Evolutionary conservation across 1,140 invertebrate genomes (phyloP).

Genomic region (Cecropterus lyciades): DNA sequence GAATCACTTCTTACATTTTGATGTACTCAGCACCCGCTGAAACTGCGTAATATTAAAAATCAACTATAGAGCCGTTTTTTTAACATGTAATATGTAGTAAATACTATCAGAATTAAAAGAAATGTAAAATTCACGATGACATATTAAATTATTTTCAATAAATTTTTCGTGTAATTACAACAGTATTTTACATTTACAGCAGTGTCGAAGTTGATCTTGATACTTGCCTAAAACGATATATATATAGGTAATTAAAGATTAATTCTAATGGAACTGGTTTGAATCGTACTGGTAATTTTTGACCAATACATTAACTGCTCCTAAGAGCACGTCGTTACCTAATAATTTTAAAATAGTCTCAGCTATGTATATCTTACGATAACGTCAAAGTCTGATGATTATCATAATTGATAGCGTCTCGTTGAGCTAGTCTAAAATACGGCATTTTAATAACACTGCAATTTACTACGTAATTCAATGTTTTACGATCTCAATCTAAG

Average conservation of each 20-base stretch:
- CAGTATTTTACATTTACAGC: no score
- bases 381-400: slow-evolving; percentile 19
- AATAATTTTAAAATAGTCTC: slow-evolving; percentile 8
- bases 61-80: no score
- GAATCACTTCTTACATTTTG: no score
- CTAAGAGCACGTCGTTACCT: slow-evolving; percentile 1
- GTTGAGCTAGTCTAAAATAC: slow-evolving; percentile 14
- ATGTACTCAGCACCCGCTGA: not conserved
- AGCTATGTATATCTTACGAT: slow-evolving; percentile 16
- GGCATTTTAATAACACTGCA: slow-evolving; percentile 9
- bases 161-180: no score
- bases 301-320: slow-evolving; percentile 5
- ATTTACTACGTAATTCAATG: slow-evolving; percentile 7
- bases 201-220: no score
- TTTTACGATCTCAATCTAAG: not conserved
- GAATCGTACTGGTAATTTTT: slow-evolving; percentile 2
- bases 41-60: no score
- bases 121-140: no score
- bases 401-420: slow-evolving; percentile 20
- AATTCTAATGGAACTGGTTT: slow-evolving; percentile 1
- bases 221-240: no score
- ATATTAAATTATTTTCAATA: no score
- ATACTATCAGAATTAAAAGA: no score
- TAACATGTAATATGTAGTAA: no score
- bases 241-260: no score